Evolutionary conservation across 2,797 vertebrate genomes (phyloP), one percentile per base, ranked within the genome.

Genomic region (Rhinatrema bivittatum): DNA sequence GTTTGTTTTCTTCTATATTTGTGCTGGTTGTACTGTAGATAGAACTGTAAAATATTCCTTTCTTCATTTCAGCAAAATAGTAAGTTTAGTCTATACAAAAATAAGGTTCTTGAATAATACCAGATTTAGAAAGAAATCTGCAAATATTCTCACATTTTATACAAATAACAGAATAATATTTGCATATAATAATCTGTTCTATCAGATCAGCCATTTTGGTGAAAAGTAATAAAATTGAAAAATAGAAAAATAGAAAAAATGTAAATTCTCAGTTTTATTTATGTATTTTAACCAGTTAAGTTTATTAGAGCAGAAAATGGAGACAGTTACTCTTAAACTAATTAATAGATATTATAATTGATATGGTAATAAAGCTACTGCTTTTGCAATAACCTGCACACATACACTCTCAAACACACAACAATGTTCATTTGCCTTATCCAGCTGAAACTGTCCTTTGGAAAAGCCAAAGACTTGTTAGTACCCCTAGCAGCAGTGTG

Each of bases 381-480:
- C 29, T 37, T 44, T 42, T 50, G 46, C 64, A 50, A 54, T 36
- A 54, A 51, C 36, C 9, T 43, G 34, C 41, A 54, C 15, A 14
- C 12, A 36, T n/a, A n/a, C n/a, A n/a, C 34, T 32, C 44, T 37
- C 29, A n/a, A n/a, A n/a, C n/a, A n/a, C n/a, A 20, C 55, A 65
- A 27, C 62, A 58, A 56, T 77, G 81, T 77, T 79, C 68, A 61
- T 62, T 68, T 61, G 66, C 73, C 84, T 74, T 72, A 59, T 72
- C 54, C 73, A 70, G 81, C 86, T 88, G 90, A 93, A 91, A 91
- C 82, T 78, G 86, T 91, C 86, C 87, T 91, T 93, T 91, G 68
- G 66, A 87, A 88, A 89, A 94, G 88, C 87, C 88, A 88, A 87
- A 91, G 93, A 96, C 94, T 96, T 95, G 94, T 97, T 97, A 97